These are phyloP conservation scores for Plestiodon gilberti DNA, from an alignment of 2,113 vertebrate species.

Conservation along the genomic window DNA sequence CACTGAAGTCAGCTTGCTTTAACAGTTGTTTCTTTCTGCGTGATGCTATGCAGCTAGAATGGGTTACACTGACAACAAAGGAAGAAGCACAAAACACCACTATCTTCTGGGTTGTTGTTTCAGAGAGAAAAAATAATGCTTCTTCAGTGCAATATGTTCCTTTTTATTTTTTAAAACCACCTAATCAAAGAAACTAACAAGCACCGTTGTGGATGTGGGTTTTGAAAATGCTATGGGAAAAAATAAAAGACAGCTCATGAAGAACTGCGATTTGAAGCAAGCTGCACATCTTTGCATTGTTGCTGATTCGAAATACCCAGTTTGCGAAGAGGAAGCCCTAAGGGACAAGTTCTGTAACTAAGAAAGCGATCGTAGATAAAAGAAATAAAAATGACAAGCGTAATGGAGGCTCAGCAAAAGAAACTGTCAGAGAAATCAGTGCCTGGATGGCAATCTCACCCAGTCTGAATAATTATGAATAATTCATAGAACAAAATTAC, in stretches of 20 bases:
- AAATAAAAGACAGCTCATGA: constrained; percentile 75
- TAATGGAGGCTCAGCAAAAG: constrained; percentile 79
- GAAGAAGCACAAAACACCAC: constrained; percentile 72
- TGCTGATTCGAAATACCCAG: constrained; percentile 82
- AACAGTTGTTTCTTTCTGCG: constrained; percentile 74
- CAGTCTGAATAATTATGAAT: constrained; percentile 82
- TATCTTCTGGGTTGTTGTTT: constrained; percentile 75
- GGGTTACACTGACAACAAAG: constrained; percentile 79
- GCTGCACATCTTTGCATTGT: constrained; percentile 76
- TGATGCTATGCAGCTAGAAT: constrained; percentile 76
- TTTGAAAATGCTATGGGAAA: constrained; percentile 75
- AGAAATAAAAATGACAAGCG: constrained; percentile 86
- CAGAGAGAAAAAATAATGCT: constrained; percentile 65
- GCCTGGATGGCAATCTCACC: constrained; percentile 80
- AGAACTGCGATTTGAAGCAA: constrained; percentile 73
- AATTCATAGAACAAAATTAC: constrained; percentile 89
- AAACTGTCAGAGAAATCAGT: constrained; percentile 79
- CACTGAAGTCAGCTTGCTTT: constrained; percentile 71
- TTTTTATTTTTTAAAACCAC: constrained; percentile 55
- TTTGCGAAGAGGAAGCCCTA: constrained; percentile 80
- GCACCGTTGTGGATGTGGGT: constrained; percentile 71
- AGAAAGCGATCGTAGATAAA: constrained; percentile 80
- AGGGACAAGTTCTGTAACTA: constrained; percentile 78
- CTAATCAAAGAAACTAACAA: constrained; percentile 71
- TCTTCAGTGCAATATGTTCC: constrained; percentile 49